Conservation (phyloP, 2,797 vertebrate genomes). For the Pipistrellus nathusii region DNA sequence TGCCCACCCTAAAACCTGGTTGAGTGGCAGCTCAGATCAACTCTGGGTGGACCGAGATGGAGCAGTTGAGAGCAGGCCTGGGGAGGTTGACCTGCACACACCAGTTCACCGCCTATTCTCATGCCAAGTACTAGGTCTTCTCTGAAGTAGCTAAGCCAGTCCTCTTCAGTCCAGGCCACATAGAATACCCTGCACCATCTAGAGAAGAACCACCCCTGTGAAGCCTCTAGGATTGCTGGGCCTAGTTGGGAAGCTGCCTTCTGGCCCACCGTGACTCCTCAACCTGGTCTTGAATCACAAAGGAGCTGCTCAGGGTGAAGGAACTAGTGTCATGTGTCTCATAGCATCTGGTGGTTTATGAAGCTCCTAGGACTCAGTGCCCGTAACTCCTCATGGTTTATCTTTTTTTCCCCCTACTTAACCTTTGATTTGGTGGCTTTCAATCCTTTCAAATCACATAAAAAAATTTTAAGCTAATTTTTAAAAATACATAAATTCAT, state of each 20-base stretch:
- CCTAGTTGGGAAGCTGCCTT: background rate
- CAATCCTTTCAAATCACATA: background rate
- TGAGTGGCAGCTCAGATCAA: background rate
- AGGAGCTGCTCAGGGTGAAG: background rate
- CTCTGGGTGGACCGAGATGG: background rate
- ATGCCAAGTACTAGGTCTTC: background rate
- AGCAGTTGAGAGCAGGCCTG: background rate
- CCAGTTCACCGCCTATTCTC: background rate
- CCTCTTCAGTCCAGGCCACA: background rate
- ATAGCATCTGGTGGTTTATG: background rate
- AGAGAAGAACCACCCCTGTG: too few species aligned
- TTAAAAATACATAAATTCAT: conserved; percentile 12
- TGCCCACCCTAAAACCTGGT: background rate
- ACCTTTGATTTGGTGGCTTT: background rate
- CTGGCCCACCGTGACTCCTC: background rate
- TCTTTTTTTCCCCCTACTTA: background rate
- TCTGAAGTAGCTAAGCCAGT: background rate
- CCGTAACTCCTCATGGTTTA: background rate
- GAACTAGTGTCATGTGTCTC: fast-evolving
- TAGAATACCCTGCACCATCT: background rate
- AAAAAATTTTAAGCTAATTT: background rate
- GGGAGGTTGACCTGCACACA: background rate
- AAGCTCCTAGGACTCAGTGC: background rate
- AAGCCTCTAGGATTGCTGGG: background rate
- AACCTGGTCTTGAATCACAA: background rate